A percentile compares a stretch with the other conserved stretches of the same genome.
Conservation (phyloP, 2,888 invertebrate species). For the Ashinkailepas kermadecensis region DNA sequence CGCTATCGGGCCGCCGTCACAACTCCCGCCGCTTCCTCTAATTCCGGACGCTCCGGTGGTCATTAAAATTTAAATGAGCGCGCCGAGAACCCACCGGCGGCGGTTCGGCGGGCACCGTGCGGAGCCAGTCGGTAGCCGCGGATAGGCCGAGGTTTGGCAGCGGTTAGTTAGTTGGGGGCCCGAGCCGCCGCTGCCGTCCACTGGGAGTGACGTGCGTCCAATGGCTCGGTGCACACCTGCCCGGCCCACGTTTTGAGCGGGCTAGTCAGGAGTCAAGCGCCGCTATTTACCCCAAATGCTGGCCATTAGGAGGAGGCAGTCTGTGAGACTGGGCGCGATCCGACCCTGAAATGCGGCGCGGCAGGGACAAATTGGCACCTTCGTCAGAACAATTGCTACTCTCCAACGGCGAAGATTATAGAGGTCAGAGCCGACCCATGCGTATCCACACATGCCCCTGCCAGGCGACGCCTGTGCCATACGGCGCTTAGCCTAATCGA, state of each 20-base stretch:
- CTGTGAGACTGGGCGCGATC: not conserved
- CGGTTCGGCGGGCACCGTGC: not conserved
- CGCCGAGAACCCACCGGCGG: not conserved
- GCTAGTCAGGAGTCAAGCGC: not conserved
- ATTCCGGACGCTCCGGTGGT: not conserved
- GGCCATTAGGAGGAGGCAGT: not conserved
- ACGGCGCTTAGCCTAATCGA: not conserved
- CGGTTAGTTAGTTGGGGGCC: not conserved
- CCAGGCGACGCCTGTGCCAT: conserved; percentile 6
- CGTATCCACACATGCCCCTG: not conserved
- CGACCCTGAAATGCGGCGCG: not conserved
- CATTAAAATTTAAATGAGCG: conserved; percentile 8
- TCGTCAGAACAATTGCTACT: not conserved
- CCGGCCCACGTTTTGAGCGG: not conserved
- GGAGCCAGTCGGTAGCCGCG: not conserved
- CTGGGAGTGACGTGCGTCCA: not conserved
- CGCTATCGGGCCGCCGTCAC: no score
- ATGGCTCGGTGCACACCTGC: not conserved
- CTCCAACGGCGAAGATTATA: not conserved
- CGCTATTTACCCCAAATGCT: not conserved
- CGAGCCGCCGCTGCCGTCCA: no score
- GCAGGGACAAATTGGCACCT: not conserved
- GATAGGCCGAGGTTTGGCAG: not conserved
- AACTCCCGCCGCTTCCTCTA: not conserved
- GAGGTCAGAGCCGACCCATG: not conserved